Evolutionary conservation across 2,797 vertebrate species (phyloP).

Genomic region (Takifugu ocellatus): DNA sequence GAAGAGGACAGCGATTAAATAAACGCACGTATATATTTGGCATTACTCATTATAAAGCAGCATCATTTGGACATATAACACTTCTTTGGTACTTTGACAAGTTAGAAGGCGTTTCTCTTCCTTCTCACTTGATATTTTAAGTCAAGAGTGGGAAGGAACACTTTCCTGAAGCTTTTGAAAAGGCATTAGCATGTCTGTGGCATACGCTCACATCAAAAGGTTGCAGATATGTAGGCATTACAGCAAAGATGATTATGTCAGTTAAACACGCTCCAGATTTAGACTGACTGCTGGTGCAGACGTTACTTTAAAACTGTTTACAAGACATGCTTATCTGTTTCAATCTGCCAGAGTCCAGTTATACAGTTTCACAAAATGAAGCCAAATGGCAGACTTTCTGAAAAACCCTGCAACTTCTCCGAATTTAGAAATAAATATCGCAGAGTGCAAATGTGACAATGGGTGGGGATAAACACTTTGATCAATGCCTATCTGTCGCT

Average conservation of each 20-base stretch:
- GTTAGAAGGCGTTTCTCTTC: slow-evolving; percentile 4
- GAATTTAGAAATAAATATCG: slow-evolving; percentile 25
- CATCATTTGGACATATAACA: not conserved
- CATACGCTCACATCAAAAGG: slow-evolving; percentile 31
- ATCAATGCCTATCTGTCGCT: slow-evolving; percentile 59
- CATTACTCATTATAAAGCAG: too few species aligned
- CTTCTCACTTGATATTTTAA: slow-evolving; percentile 6
- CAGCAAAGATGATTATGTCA: slow-evolving; percentile 21
- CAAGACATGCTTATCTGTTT: slow-evolving; percentile 15
- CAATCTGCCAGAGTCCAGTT: slow-evolving; percentile 10
- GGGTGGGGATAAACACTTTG: slow-evolving; percentile 55
- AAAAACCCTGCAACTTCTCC: slow-evolving; percentile 24
- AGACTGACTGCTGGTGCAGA: slow-evolving; percentile 13
- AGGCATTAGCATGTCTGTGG: slow-evolving; percentile 12
- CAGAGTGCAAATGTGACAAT: not conserved
- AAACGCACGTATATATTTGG: too few species aligned
- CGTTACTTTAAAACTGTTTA: slow-evolving; percentile 5
- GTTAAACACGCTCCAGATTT: slow-evolving; percentile 28
- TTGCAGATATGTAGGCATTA: slow-evolving; percentile 13
- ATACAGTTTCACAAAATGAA: slow-evolving; percentile 11
- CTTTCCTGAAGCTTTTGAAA: slow-evolving; percentile 13
- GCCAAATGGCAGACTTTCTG: slow-evolving; percentile 16
- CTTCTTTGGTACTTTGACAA: not conserved
- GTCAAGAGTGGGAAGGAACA: slow-evolving; percentile 10
- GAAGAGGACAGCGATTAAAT: too few species aligned